These are phyloP conservation scores for Metaphire vulgaris DNA, from an alignment of 1,140 invertebrate species.

Conservation along the genomic window DNA sequence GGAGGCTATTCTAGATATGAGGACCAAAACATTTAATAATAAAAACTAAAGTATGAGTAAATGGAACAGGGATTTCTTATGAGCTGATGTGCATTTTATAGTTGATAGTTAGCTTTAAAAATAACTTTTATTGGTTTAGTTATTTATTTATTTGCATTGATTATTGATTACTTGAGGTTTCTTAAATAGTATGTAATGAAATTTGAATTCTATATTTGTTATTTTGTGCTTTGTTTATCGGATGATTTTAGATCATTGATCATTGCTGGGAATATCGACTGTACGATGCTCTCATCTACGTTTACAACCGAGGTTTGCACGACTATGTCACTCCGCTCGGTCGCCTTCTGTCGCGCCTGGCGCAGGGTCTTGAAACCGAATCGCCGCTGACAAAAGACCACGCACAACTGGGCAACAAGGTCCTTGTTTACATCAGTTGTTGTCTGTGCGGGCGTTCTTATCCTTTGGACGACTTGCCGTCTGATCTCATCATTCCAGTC, in stretches of 20 bases:
- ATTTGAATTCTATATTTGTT: not conserved
- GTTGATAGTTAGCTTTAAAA: too few species aligned
- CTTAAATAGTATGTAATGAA: too few species aligned
- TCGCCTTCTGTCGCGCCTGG: constrained; percentile 56
- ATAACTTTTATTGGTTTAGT: too few species aligned
- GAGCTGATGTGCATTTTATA: too few species aligned
- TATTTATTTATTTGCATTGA: too few species aligned
- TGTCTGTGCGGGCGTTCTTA: constrained; percentile 85
- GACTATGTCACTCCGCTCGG: constrained; percentile 78
- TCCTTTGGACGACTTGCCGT: constrained; percentile 73
- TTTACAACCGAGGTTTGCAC: constrained; percentile 74
- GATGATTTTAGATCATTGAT: constrained; percentile 57
- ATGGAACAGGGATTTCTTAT: too few species aligned
- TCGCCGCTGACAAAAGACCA: constrained; percentile 46
- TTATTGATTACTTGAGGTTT: too few species aligned
- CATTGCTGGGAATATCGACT: constrained; percentile 70
- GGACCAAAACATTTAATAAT: too few species aligned
- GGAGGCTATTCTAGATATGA: too few species aligned
- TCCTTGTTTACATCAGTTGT: constrained; percentile 80
- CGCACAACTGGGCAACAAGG: constrained; percentile 67
- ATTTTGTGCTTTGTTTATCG: not conserved
- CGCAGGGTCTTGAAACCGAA: constrained; percentile 42
- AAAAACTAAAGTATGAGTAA: too few species aligned
- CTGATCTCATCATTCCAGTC: constrained; percentile 60
- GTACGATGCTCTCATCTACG: constrained; percentile 79